A percentile compares a stretch with the other conserved stretches of the same genome.
These are phyloP conservation scores for Cordilura impudica DNA, from an alignment of 2,888 invertebrate species.

Conservation along the genomic window DNA sequence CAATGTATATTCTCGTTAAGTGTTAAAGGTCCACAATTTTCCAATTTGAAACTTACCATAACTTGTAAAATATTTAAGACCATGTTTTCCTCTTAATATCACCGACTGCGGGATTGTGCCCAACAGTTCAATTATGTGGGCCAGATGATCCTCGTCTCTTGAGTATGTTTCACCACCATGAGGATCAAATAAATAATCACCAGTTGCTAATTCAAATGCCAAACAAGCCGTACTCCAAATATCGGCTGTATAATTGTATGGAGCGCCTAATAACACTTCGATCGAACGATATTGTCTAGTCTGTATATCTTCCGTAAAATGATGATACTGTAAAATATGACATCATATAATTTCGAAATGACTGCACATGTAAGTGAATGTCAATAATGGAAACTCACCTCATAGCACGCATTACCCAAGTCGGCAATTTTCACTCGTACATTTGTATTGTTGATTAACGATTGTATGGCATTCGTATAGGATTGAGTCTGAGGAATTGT, in stretches of 20 bases:
- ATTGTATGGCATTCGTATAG: conserved; percentile 77
- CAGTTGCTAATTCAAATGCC: conserved; percentile 92
- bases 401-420: conserved; percentile 91
- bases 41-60: conserved; percentile 79
- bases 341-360: neutral
- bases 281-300: conserved; percentile 89
- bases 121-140: conserved; percentile 89
- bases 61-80: conserved; percentile 85
- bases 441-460: conserved; percentile 78
- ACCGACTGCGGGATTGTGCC: conserved; percentile 88
- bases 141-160: conserved; percentile 90
- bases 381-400: conserved; percentile 78
- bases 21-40: no score
- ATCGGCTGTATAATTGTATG: conserved; percentile 88
- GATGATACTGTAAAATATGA: conserved; percentile 80
- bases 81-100: conserved; percentile 86
- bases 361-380: neutral
- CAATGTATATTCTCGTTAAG: no score
- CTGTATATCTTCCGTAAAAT: conserved; percentile 91
- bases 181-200: conserved; percentile 92
- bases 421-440: conserved; percentile 89
- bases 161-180: conserved; percentile 86
- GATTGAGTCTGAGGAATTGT: conserved; percentile 75
- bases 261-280: conserved; percentile 85
- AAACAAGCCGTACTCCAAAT: conserved; percentile 92